These are phyloP conservation scores for Oedothorax gibbosus DNA, from an alignment of 1,140 invertebrate genomes.

Conservation along the genomic window DNA sequence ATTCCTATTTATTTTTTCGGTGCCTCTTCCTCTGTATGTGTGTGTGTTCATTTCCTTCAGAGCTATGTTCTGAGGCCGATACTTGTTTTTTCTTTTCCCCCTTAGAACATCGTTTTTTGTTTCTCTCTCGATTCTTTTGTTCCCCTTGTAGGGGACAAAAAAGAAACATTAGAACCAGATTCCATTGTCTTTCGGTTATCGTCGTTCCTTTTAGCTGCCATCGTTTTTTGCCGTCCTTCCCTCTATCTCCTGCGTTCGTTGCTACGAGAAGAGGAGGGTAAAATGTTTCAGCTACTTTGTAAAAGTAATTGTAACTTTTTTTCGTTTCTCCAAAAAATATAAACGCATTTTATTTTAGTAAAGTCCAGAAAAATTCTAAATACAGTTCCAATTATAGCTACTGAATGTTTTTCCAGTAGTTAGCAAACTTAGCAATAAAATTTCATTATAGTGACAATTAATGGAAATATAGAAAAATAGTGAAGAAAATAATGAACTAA, in stretches of 20 bases:
- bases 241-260: not conserved
- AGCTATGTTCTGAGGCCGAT: conserved; percentile 26
- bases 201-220: conserved; percentile 29
- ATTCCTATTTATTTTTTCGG: conserved; percentile 29
- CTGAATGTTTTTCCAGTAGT: too few species aligned
- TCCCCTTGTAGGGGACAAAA: conserved; percentile 23
- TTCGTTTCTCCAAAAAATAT: too few species aligned
- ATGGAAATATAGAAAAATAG: too few species aligned
- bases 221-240: conserved; percentile 3
- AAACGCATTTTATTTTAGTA: too few species aligned
- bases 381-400: too few species aligned
- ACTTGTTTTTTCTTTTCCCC: not conserved
- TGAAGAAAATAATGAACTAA: too few species aligned
- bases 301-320: too few species aligned
- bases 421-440: too few species aligned
- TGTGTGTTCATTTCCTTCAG: not conserved
- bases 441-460: too few species aligned
- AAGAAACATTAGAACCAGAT: conserved; percentile 41
- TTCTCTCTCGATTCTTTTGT: not conserved
- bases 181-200: conserved; percentile 52
- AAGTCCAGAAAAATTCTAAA: too few species aligned
- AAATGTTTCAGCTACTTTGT: too few species aligned
- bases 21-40: not conserved
- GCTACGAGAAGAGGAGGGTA: not conserved
- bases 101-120: conserved; percentile 19